Evolutionary conservation across 92 coral and sea anemone genomes (phyloP), one percentile per base, ranked within the genome.

Genomic region (Epizoanthus scotinus): DNA sequence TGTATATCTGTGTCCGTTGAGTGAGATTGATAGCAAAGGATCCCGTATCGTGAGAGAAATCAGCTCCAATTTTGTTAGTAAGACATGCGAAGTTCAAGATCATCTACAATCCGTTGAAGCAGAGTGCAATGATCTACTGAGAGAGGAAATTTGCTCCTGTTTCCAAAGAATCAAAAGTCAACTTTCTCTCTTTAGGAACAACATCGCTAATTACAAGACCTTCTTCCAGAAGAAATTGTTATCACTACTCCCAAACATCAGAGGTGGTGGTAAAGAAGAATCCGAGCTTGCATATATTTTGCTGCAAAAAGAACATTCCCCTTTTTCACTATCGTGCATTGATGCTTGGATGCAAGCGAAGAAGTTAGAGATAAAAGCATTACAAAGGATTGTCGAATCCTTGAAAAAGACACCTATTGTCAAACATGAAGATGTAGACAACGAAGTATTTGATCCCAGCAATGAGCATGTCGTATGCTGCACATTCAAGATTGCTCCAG

Each of bases 281-380:
- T 27, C 47, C 40, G 57, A 27, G 18, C 77, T 84, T 20, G 64
- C 62, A 56, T 58, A 77, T 31, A 19, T 56, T 25, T 65, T 84
- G 28, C 31, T 67, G 31, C 57, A 84, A 26, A 84, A 84, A 52
- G 87, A 84, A 74, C 13, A 49, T 21, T 84, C 87, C 42, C 87
- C 83, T 9, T 84, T 84, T 29, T 66, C 87, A 54, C 82, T 50
- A 58, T 64, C 49, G 17, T 25, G 29, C 61, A 57, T 84, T 27
- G 81, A 84, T 17, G 19, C 68, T n/a, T 84, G 87, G 87, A 67
- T 84, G 12, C 77, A 63, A 69, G 68, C 22, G 36, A 84, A 77
- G 34, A 69, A 74, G 71, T 67, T 18, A 58, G 87, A 84, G 77
- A 31, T 84, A 15, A 84, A 84, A 78, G 53, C 50, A 34, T 66